Conservation (phyloP, 92 coral and sea anemone genomes). For the Actinernus sp. region DNA sequence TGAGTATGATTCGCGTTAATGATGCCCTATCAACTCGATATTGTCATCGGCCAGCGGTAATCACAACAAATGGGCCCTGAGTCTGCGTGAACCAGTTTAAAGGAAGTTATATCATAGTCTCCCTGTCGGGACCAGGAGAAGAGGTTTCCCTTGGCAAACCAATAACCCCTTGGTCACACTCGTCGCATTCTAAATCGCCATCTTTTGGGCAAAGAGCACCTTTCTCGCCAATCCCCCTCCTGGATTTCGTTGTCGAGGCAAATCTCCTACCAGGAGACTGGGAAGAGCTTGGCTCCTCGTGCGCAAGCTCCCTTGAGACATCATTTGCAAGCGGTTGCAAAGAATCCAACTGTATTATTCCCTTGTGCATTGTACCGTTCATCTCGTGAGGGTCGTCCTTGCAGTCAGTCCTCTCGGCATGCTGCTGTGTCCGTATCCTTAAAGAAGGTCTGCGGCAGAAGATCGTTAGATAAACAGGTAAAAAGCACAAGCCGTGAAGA, state of each 20-base stretch:
- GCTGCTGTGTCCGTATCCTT: not conserved
- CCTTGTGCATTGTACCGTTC: not conserved
- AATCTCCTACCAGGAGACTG: not conserved
- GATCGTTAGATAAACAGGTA: conserved; percentile 77
- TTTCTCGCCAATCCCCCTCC: not conserved
- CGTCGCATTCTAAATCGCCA: conserved; percentile 6
- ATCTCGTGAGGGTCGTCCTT: not conserved
- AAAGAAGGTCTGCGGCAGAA: conserved; percentile 62
- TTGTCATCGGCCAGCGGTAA: too few species aligned
- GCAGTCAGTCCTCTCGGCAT: not conserved
- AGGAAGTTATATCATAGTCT: conserved; percentile 2
- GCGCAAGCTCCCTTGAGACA: not conserved
- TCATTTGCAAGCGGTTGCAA: not conserved
- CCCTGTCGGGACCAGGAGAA: conserved; percentile 18
- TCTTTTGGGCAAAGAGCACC: not conserved
- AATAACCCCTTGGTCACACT: not conserved
- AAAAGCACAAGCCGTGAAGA: conserved; percentile 77
- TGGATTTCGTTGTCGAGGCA: too few species aligned
- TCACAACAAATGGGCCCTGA: too few species aligned
- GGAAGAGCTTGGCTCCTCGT: not conserved
- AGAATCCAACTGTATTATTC: not conserved
- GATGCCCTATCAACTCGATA: too few species aligned
- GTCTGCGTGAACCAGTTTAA: too few species aligned
- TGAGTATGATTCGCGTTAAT: too few species aligned
- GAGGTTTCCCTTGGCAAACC: not conserved